These are phyloP conservation scores for Perccottus glenii DNA, from an alignment of 2,113 vertebrate species.

Conservation along the genomic window DNA sequence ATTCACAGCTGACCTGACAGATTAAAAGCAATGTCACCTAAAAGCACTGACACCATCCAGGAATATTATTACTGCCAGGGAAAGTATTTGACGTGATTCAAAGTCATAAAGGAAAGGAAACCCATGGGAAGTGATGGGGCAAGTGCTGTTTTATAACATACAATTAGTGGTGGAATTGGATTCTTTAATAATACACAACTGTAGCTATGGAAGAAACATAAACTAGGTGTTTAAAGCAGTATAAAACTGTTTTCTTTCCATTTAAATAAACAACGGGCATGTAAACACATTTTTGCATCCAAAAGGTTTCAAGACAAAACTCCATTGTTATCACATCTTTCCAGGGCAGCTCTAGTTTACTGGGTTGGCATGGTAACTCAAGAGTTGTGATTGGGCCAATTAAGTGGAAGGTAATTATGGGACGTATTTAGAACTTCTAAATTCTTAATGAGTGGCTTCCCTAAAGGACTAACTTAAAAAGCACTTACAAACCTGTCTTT, in stretches of 20 bases:
- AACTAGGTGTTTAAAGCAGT: constrained; percentile 21
- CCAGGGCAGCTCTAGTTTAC: constrained; percentile 15
- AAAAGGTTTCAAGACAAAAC: not conserved
- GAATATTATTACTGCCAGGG: constrained; percentile 22
- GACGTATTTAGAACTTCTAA: constrained; percentile 71
- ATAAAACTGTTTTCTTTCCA: not conserved
- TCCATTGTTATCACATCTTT: not conserved
- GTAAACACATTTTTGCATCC: not conserved
- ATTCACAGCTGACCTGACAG: constrained; percentile 15
- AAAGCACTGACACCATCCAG: constrained; percentile 7
- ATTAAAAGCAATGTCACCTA: constrained; percentile 12
- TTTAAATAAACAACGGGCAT: not conserved
- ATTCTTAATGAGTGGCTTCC: constrained; percentile 64
- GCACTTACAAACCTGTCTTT: constrained; percentile 5
- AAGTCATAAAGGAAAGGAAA: constrained; percentile 31
- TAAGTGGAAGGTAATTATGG: constrained; percentile 73
- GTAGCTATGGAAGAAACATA: constrained; percentile 23
- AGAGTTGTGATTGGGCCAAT: constrained; percentile 73
- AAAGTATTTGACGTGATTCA: constrained; percentile 44
- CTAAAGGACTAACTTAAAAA: constrained; percentile 26
- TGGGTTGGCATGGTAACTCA: constrained; percentile 46
- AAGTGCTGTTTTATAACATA: constrained; percentile 9
- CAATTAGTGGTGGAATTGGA: constrained; percentile 55
- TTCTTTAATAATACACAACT: constrained; percentile 42
- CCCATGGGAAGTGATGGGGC: constrained; percentile 20